These are phyloP conservation scores for Brachionichthys hirsutus DNA, from an alignment of 2,113 vertebrate genomes.

Conservation along the genomic window DNA sequence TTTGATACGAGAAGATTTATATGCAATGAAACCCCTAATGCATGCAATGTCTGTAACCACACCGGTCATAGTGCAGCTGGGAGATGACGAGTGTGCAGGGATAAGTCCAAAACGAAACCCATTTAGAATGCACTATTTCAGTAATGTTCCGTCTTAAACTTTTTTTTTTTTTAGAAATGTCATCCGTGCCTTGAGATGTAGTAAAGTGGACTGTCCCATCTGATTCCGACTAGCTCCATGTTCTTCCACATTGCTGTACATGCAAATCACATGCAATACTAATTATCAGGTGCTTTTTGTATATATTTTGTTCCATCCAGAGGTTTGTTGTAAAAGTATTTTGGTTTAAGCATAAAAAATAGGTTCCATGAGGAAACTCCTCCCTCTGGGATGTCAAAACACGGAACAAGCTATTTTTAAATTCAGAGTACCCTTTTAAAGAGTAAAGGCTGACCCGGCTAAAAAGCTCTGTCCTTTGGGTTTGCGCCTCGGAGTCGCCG, in stretches of 20 bases:
- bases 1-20: constrained; percentile 46
- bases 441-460: constrained; percentile 9
- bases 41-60: constrained; percentile 8
- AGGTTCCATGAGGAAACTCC: constrained; percentile 3
- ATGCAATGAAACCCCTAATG: constrained; percentile 31
- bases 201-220: constrained; percentile 1
- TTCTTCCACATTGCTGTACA: constrained; percentile 15
- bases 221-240: constrained; percentile 3
- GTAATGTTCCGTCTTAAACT: constrained; percentile 4
- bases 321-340: constrained; percentile 15
- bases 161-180: constrained; percentile 10
- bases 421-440: constrained; percentile 41
- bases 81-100: not conserved
- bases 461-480: constrained; percentile 25
- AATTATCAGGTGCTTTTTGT: constrained; percentile 17
- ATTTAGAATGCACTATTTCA: constrained; percentile 1
- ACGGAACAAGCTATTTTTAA: not conserved
- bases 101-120: constrained; percentile 1
- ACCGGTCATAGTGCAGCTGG: not conserved
- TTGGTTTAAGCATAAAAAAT: constrained; percentile 24
- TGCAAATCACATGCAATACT: constrained; percentile 22
- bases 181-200: constrained; percentile 52
- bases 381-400: not conserved
- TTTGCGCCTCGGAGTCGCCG: constrained; percentile 27
- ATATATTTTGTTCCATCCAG: constrained; percentile 4